These are phyloP conservation scores for Limnephilus rhombicus DNA, from an alignment of 2,888 invertebrate genomes.

Conservation along the genomic window DNA sequence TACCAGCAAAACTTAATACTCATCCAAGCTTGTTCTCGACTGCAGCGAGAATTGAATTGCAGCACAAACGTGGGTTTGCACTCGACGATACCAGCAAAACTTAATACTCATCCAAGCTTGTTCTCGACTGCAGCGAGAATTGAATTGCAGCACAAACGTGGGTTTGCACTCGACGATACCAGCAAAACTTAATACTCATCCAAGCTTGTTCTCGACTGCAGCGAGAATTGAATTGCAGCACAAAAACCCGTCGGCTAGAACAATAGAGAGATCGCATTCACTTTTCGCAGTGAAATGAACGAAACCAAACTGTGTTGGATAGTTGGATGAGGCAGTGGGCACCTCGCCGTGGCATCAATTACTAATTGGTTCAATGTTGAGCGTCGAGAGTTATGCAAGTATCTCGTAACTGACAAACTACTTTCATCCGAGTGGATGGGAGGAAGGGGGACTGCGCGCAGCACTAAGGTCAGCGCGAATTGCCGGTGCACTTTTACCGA, in stretches of 20 bases:
- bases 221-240: background rate
- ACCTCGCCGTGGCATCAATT: constrained; percentile 46
- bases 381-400: constrained; percentile 43
- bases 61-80: background rate
- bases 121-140: background rate
- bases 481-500: constrained; percentile 26
- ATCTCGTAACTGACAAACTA: background rate
- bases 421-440: constrained; percentile 7
- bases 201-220: background rate
- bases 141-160: background rate
- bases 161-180: background rate
- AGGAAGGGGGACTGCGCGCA: background rate
- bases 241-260: constrained; percentile 1
- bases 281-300: constrained; percentile 31
- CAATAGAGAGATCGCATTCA: constrained; percentile 25
- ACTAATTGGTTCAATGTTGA: constrained; percentile 47
- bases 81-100: background rate
- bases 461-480: constrained; percentile 25
- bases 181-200: background rate
- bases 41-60: background rate
- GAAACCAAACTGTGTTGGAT: background rate
- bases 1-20: background rate
- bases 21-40: background rate
- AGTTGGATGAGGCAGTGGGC: background rate
- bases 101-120: background rate